Evolutionary conservation across 2,888 invertebrate species (phyloP), one percentile per base, ranked within the genome.

Genomic region (Eristalis pertinax): DNA sequence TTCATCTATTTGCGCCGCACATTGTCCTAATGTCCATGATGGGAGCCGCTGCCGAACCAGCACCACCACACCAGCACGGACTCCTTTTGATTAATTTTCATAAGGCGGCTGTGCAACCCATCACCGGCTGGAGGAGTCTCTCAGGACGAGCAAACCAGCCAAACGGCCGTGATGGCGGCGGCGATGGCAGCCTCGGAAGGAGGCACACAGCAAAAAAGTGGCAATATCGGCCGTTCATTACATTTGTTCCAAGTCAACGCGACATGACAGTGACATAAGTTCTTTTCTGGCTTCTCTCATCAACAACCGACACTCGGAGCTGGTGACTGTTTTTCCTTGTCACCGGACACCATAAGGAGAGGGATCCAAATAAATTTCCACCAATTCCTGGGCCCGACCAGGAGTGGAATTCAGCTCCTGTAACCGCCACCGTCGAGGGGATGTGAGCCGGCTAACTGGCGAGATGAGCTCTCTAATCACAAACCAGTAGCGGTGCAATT

Each of bases 251-350:
- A 81, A 84, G 84, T 81, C 84, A 84, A 76, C 70, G 73, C 80
- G 77, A 88, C 88, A 88, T 84, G 88, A 88, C 88, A 88, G 84
- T 88, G 88, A 88, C 88, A 88, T 88, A 81, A 88, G 88, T 88
- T 88, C 88, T 84, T 84, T 88, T 80, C 84, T 84, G 88, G 80
- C 84, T 84, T 88, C 84, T 77, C 88, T 84, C 80, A 81, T 77
- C 88, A 80, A 74, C 73, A 74, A 82, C 50, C 78, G 70, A 73
- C 85, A 77, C 69, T 35, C 24, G 32, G 10, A 64, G 8, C 38
- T 41, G 26, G 50, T 22, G 35, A 62, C 43, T 41, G 70, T 69
- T 76, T 68, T 64, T 69, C 75, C 56, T 69, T 50, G 56, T 69
- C 32, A 50, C 35, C 69, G 68, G 68, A 62, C 56, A 78, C 83